These are phyloP conservation scores for Trogon melanurus DNA, from an alignment of 2,113 vertebrate genomes.

Conservation along the genomic window DNA sequence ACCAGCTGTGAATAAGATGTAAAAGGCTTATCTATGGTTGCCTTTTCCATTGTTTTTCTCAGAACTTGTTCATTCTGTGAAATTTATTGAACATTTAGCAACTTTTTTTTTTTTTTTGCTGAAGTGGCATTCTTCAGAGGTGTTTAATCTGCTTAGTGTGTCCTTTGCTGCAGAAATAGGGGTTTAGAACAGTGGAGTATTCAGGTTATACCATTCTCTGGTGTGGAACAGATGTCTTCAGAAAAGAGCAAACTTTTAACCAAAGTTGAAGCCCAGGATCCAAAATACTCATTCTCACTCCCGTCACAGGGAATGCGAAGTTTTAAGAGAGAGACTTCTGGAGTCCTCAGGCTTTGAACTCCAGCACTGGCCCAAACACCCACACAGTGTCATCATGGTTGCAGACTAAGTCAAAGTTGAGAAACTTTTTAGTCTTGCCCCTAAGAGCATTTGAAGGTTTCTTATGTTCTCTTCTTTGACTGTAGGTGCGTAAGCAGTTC, in stretches of 20 bases:
- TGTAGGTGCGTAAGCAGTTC: conserved; percentile 79
- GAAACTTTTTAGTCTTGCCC: background rate
- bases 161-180: background rate
- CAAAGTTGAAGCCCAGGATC: background rate
- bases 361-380: background rate
- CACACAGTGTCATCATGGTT: background rate
- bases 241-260: background rate
- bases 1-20: background rate
- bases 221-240: background rate
- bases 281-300: background rate
- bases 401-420: background rate
- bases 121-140: background rate
- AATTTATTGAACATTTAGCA: background rate
- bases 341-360: background rate
- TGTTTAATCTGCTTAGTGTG: background rate
- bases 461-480: background rate
- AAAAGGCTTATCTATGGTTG: background rate
- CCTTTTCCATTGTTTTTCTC: background rate
- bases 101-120: background rate
- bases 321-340: background rate
- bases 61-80: background rate
- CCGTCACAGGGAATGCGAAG: background rate
- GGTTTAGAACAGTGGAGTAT: background rate
- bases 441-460: background rate
- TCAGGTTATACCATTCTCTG: background rate